phyloP scores from a whole-genome alignment of 2,888 invertebrate species.

The Pantelozetes paolii region DNA sequence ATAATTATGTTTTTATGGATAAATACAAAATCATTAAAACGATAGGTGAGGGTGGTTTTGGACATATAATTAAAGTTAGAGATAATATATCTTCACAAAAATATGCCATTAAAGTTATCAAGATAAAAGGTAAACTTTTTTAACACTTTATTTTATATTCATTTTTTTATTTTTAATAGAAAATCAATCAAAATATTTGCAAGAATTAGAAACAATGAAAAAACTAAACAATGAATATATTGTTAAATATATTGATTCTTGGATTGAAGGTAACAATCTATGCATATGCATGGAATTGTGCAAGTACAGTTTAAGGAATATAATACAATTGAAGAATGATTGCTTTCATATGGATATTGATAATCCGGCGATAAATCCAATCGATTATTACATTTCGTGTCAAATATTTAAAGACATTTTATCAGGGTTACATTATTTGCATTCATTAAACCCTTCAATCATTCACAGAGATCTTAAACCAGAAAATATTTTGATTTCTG shows the following conservation, averaged over 20 bases:
- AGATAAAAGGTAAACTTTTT: no score
- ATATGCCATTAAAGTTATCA: no score
- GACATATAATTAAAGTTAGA: no score
- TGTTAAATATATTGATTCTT: neutral
- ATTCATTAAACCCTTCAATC: neutral
- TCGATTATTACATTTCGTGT: neutral
- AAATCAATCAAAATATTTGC: neutral
- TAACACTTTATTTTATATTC: no score
- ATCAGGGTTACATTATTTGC: neutral
- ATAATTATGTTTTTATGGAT: no score
- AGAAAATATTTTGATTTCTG: neutral
- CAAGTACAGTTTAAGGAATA: neutral
- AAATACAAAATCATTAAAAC: no score
- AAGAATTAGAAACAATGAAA: neutral
- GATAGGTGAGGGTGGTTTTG: no score
- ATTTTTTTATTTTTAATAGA: neutral
- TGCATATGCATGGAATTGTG: neutral
- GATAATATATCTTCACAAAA: no score
- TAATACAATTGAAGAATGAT: neutral
- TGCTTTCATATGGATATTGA: neutral
- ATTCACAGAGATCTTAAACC: constrained; percentile 4
- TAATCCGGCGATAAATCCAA: neutral
- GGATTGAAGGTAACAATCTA: neutral
- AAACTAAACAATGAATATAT: neutral
- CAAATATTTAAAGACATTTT: neutral